Percentiles rank a stretch among this genome's conserved stretches.
Conservation (phyloP, 2,888 invertebrate species). For the Chymomyza procnemis region DNA sequence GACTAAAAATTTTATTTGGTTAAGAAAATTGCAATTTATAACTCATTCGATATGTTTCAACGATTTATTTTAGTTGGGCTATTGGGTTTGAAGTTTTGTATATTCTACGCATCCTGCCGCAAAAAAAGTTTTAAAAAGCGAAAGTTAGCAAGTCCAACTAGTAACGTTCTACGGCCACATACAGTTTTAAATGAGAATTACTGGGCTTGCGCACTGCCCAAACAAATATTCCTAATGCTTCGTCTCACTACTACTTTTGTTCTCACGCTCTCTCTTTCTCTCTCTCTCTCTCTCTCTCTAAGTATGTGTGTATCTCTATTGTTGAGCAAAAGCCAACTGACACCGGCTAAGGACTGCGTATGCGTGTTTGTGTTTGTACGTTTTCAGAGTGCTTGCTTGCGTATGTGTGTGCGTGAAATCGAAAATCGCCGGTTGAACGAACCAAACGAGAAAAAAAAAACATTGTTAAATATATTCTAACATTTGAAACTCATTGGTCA, state of each 20-base stretch:
- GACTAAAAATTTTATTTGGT: no score
- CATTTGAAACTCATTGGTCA: constrained; percentile 64
- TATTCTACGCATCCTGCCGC: not conserved
- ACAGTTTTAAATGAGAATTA: not conserved
- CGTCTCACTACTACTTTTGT: not conserved
- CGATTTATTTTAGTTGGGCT: not conserved
- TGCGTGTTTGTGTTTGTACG: not conserved
- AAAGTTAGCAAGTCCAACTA: not conserved
- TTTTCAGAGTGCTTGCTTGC: constrained; percentile 3
- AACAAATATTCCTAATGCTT: not conserved
- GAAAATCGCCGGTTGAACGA: constrained; percentile 66
- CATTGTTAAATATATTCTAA: constrained; percentile 10
- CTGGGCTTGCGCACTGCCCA: not conserved
- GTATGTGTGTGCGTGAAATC: constrained; percentile 43
- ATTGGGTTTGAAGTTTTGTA: not conserved
- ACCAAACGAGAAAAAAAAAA: constrained; percentile 51
- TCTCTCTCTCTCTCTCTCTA: no score
- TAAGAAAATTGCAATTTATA: no score
- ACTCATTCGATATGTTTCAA: not conserved
- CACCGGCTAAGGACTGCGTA: not conserved
- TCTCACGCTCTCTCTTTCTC: constrained; percentile 1
- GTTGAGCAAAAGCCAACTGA: constrained; percentile 17
- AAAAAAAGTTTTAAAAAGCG: not conserved
- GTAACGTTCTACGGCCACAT: not conserved
- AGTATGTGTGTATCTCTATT: not conserved